phyloP scores from a whole-genome alignment of 2,888 invertebrate genomes.

The Macaria liturata region DNA sequence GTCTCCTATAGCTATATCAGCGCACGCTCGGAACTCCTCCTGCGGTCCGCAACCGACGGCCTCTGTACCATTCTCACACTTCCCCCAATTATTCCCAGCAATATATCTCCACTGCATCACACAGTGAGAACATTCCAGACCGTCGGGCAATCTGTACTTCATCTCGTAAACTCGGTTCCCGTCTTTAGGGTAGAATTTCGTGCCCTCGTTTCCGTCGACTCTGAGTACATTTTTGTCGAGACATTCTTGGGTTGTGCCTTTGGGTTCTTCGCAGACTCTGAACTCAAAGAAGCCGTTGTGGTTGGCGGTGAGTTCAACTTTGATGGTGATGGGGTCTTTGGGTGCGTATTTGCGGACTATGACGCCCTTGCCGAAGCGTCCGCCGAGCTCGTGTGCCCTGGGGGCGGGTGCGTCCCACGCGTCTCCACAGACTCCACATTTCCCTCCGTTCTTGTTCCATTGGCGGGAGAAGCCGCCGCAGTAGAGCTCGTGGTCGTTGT shows the following conservation, averaged over 20 bases:
- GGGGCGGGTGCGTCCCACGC: slow-evolving; percentile 89
- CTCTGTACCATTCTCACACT: slow-evolving; percentile 87
- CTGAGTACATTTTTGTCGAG: slow-evolving; percentile 88
- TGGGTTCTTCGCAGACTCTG: slow-evolving; percentile 89
- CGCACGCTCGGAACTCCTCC: slow-evolving; percentile 93
- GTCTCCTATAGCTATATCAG: slow-evolving; percentile 89
- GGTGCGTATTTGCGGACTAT: slow-evolving; percentile 91
- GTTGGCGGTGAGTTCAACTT: slow-evolving; percentile 93
- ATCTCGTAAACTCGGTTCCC: slow-evolving; percentile 92
- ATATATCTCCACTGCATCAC: slow-evolving; percentile 95
- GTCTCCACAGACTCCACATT: slow-evolving; percentile 94
- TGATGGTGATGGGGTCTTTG: slow-evolving; percentile 86
- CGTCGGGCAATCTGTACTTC: slow-evolving; percentile 85
- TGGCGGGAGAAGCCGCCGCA: slow-evolving; percentile 94
- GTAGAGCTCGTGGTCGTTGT: slow-evolving; percentile 94
- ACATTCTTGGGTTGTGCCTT: slow-evolving; percentile 88
- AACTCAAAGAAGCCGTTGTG: slow-evolving; percentile 95
- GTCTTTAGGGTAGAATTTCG: slow-evolving; percentile 88
- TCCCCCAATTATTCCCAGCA: slow-evolving; percentile 94
- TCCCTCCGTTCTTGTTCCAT: slow-evolving; percentile 91
- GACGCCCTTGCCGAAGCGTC: slow-evolving; percentile 91
- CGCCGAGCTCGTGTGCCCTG: slow-evolving; percentile 92
- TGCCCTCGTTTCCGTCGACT: slow-evolving; percentile 75
- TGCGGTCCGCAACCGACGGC: slow-evolving; percentile 94
- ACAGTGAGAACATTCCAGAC: slow-evolving; percentile 90